These are phyloP conservation scores for Drosophila eohydei DNA, from an alignment of 2,888 invertebrate species.

Conservation along the genomic window DNA sequence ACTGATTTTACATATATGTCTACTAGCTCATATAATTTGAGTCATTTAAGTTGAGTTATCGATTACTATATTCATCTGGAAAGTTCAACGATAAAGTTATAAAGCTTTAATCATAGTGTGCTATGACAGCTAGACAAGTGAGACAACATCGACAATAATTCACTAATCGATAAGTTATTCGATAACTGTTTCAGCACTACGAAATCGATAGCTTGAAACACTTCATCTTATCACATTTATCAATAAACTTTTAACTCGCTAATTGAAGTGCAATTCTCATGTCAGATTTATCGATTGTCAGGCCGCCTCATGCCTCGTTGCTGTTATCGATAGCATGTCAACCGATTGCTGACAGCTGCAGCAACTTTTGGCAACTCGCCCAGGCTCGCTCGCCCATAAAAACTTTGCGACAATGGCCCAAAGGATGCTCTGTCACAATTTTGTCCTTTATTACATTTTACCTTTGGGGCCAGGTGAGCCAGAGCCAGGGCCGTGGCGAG, in stretches of 20 bases:
- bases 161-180: not conserved
- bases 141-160: not conserved
- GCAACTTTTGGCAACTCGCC: conserved; percentile 11
- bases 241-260: not conserved
- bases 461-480: conserved; percentile 28
- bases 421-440: conserved; percentile 72
- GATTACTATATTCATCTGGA: not conserved
- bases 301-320: not conserved
- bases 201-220: not conserved
- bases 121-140: not conserved
- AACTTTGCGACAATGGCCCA: conserved; percentile 61
- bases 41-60: not conserved
- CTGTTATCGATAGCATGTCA: conserved; percentile 36
- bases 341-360: conserved; percentile 24
- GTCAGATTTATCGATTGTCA: conserved; percentile 7
- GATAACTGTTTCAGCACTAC: not conserved
- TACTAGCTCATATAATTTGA: not conserved
- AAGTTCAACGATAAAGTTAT: not conserved
- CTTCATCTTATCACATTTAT: not conserved
- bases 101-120: not conserved
- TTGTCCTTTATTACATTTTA: conserved; percentile 70
- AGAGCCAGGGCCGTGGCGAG: not conserved
- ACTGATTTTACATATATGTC: too few relatives aligned
- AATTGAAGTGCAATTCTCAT: not conserved
- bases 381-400: conserved; percentile 11